Evolutionary conservation across 2,113 vertebrate species (phyloP).

Genomic region (Salvelinus sp.): DNA sequence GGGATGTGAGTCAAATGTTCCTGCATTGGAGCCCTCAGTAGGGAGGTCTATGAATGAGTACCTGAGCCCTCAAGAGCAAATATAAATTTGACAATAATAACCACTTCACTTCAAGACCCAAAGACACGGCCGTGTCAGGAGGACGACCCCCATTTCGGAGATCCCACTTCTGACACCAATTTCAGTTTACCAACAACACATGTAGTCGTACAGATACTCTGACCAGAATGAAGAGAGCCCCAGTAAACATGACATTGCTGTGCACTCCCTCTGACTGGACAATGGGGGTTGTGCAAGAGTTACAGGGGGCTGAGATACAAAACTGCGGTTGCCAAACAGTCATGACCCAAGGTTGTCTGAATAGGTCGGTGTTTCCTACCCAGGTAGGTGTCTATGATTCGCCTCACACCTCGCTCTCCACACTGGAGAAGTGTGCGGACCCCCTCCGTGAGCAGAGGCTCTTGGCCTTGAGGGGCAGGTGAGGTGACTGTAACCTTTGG

Average conservation of each 20-base stretch:
- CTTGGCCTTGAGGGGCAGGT: slow-evolving; percentile 78
- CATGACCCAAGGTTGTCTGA: not conserved
- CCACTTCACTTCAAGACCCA: slow-evolving; percentile 34
- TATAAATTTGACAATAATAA: slow-evolving; percentile 62
- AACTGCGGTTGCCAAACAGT: slow-evolving; percentile 10
- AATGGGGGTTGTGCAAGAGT: slow-evolving; percentile 41
- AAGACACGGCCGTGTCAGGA: slow-evolving; percentile 56
- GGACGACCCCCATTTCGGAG: slow-evolving; percentile 13
- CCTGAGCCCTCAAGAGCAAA: slow-evolving; percentile 74
- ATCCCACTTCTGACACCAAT: slow-evolving; percentile 28
- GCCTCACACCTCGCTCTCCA: slow-evolving; percentile 90
- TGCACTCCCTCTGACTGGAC: slow-evolving; percentile 12
- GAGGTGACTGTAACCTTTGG: slow-evolving; percentile 76
- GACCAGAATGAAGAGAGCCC: slow-evolving; percentile 40
- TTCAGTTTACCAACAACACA: slow-evolving; percentile 19
- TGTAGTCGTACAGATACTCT: slow-evolving; percentile 57
- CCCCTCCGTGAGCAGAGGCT: slow-evolving; percentile 86
- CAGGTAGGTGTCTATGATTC: slow-evolving; percentile 38
- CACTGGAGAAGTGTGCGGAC: slow-evolving; percentile 89
- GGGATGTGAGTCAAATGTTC: slow-evolving; percentile 45
- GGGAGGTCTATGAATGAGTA: slow-evolving; percentile 60
- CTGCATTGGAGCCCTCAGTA: slow-evolving; percentile 69
- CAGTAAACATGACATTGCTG: slow-evolving; percentile 26
- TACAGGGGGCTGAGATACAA: slow-evolving; percentile 6
- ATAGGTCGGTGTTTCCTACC: not conserved